Base-by-base conservation (phyloP, 2,888 invertebrate species). In the Philereme vetulata region DNA sequence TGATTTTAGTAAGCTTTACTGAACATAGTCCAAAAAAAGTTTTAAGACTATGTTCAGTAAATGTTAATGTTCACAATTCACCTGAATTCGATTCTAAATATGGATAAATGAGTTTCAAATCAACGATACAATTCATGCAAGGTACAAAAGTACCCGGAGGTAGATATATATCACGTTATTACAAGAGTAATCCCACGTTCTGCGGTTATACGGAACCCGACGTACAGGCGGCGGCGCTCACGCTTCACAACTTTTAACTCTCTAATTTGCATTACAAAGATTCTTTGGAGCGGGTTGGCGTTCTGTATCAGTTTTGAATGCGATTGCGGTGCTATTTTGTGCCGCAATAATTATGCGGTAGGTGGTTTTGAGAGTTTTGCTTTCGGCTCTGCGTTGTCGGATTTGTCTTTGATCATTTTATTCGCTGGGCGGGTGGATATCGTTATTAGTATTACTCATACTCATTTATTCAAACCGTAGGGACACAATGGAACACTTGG, bases 261-360 rank as follows among this genome's bases (percentile, higher is more conserved):
- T 53, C 64, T 62, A 64, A 68, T 66, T 68, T 68, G 66, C 64
- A 68, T 68, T 55, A 61, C 66, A 63, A 66, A 58, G 68, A 66
- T 64, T 60, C 56, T 52, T 58, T 64, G 59, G 57, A 63, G 66
- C 66, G 68, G 60, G 55, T 66, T 62, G 49, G 62, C 62, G 65
- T 64, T 64, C 55, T 64, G 64, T 66, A 56, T 50, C 50, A 56
- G 56, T 50, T 43, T 55, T 55, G 11, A 38, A 32, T 35, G 54
- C 56, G 43, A 59, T 61, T 40, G 51, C 56, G 60, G 62, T 64
- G 35, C 51, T 51, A 60, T 62, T 63, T 48, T 61, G 38, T 51
- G 43, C 62, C 62, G 51, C 59, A 55, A 52, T 61, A 57, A 63
- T 65, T 65, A 54, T 65, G 63, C 50, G 63, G 52, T 47, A 55